Percentiles rank a stretch among this genome's conserved stretches.
These are phyloP conservation scores for Sebastes hubbsi DNA, from an alignment of 2,797 vertebrate genomes.

Conservation along the genomic window DNA sequence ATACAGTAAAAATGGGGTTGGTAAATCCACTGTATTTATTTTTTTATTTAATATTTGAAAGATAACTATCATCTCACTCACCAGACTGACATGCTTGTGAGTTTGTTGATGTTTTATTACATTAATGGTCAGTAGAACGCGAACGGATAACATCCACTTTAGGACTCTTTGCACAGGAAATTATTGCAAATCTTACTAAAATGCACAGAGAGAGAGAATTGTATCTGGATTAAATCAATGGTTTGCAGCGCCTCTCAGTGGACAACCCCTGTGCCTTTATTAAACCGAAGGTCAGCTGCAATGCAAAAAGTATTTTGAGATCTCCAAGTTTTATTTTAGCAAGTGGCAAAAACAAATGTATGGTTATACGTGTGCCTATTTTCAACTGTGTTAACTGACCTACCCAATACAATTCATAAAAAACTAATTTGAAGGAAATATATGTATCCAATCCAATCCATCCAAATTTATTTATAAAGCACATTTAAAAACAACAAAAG, in stretches of 20 bases:
- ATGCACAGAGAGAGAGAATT: not conserved
- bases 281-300: not conserved
- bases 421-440: too few species aligned
- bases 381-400: not conserved
- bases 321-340: not conserved
- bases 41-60: not conserved
- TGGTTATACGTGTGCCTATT: fast-evolving
- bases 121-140: not conserved
- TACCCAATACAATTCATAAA: too few species aligned
- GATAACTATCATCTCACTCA: not conserved
- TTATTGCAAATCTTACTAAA: not conserved
- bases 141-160: not conserved
- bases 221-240: not conserved
- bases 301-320: not conserved
- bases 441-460: too few species aligned
- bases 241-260: conserved; percentile 43
- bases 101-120: not conserved
- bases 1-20: not conserved
- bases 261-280: not conserved
- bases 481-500: too few species aligned
- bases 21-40: not conserved
- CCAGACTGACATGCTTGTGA: too few species aligned
- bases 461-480: too few species aligned
- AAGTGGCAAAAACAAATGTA: fast-evolving
- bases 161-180: not conserved